Conservation (phyloP, 2,888 invertebrate species). For the Hirtodrosophila confusa region DNA sequence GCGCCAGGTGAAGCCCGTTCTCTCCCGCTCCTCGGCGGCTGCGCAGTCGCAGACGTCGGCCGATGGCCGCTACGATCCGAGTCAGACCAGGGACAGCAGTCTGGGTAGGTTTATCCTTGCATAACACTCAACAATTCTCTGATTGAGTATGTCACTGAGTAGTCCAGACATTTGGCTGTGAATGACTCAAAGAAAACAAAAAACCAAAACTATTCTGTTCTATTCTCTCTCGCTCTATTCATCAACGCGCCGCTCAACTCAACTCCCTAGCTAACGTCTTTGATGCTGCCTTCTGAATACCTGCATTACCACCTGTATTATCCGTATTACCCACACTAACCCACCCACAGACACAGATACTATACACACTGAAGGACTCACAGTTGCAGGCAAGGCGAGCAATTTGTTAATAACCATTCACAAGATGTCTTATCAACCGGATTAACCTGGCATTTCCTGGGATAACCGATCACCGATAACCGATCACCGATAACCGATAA, state of each 20-base stretch:
- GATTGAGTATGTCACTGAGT: slow-evolving; percentile 53
- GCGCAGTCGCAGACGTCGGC: slow-evolving; percentile 68
- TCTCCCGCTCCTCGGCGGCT: slow-evolving; percentile 73
- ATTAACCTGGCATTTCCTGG: not conserved
- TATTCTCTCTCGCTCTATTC: slow-evolving; percentile 51
- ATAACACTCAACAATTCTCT: slow-evolving; percentile 4
- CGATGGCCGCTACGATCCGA: slow-evolving; percentile 77
- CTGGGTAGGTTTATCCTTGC: slow-evolving; percentile 79
- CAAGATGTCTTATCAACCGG: slow-evolving; percentile 16
- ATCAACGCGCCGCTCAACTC: slow-evolving; percentile 31
- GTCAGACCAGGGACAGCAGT: slow-evolving; percentile 83
- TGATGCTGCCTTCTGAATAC: slow-evolving; percentile 68
- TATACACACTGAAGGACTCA: slow-evolving; percentile 36
- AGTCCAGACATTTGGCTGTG: slow-evolving; percentile 59
- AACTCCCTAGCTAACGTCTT: slow-evolving; percentile 61
- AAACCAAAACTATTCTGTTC: slow-evolving; percentile 39
- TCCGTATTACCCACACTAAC: slow-evolving; percentile 22
- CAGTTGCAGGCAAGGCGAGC: slow-evolving; percentile 45
- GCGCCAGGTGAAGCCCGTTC: slow-evolving; percentile 80
- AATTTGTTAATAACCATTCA: slow-evolving; percentile 17
- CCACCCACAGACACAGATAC: slow-evolving; percentile 49
- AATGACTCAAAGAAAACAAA: slow-evolving; percentile 27
- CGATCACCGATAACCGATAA: not conserved
- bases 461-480: not conserved
- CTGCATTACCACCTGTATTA: slow-evolving; percentile 31